Percentiles rank a stretch among this genome's conserved stretches.
phyloP scores from a whole-genome alignment of 2,113 vertebrate genomes.

The Gallinago undulata region DNA sequence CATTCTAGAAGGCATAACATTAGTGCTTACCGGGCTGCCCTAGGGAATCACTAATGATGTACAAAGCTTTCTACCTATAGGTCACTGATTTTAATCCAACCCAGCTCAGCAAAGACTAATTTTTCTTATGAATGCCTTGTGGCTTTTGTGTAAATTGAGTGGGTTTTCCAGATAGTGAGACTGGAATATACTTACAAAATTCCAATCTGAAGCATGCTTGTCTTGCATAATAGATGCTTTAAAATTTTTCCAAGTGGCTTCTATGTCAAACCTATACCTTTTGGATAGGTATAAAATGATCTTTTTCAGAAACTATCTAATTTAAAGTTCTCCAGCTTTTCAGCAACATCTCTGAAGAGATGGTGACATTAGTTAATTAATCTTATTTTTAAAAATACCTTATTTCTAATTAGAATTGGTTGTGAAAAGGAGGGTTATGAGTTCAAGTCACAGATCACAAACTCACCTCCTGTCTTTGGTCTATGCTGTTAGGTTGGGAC shows the following conservation, averaged over 20 bases:
- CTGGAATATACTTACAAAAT: not conserved
- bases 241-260: not conserved
- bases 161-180: not conserved
- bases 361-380: not conserved
- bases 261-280: not conserved
- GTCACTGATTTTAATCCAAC: constrained; percentile 58
- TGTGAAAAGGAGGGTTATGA: not conserved
- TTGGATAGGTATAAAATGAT: not conserved
- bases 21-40: constrained; percentile 15
- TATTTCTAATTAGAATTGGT: not conserved
- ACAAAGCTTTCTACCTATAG: constrained; percentile 48
- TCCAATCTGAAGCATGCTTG: not conserved
- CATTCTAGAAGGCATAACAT: constrained; percentile 43
- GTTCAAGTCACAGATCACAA: not conserved
- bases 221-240: not conserved
- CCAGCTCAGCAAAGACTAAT: not conserved
- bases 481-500: not conserved
- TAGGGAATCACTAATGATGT: constrained; percentile 38
- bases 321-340: not conserved
- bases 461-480: not conserved
- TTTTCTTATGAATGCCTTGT: not conserved
- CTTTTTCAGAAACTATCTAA: not conserved
- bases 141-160: not conserved
- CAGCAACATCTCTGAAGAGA: constrained; percentile 19
- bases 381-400: not conserved